These are phyloP conservation scores for Pelvicachromis taeniatus DNA, from an alignment of 2,113 vertebrate species.

Conservation along the genomic window DNA sequence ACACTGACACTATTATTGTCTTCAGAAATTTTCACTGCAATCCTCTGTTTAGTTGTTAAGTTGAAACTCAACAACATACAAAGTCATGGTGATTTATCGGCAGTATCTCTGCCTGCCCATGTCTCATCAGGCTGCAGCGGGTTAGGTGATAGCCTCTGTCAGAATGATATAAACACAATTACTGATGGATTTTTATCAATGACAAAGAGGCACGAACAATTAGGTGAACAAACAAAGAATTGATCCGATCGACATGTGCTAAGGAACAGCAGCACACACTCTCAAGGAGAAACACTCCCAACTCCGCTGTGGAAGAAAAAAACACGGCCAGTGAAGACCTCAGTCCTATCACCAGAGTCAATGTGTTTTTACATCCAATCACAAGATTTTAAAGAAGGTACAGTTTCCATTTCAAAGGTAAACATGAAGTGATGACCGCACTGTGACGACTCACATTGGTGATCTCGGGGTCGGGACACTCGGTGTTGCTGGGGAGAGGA, in stretches of 20 bases:
- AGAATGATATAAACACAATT: background rate
- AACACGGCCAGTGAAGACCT: background rate
- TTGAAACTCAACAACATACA: background rate
- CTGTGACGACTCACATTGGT: conserved; percentile 73
- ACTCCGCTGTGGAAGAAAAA: background rate
- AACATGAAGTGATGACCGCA: background rate
- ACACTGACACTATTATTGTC: background rate
- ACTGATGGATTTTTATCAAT: conserved; percentile 31
- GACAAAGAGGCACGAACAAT: conserved; percentile 43
- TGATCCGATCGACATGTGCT: conserved; percentile 25
- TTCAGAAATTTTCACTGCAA: background rate
- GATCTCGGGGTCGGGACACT: conserved; percentile 85
- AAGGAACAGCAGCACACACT: background rate
- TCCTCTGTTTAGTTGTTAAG: background rate
- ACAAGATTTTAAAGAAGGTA: background rate
- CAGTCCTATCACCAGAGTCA: conserved; percentile 8
- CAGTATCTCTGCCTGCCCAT: background rate
- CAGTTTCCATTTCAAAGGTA: background rate
- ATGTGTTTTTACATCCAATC: background rate
- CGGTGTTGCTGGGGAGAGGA: background rate
- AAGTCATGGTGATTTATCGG: background rate
- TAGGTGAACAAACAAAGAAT: conserved; percentile 30
- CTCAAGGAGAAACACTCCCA: conserved; percentile 39
- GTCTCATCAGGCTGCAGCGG: background rate
- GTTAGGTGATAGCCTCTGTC: background rate